These are phyloP conservation scores for Melolontha melolontha DNA, from an alignment of 2,888 invertebrate genomes.

Conservation along the genomic window DNA sequence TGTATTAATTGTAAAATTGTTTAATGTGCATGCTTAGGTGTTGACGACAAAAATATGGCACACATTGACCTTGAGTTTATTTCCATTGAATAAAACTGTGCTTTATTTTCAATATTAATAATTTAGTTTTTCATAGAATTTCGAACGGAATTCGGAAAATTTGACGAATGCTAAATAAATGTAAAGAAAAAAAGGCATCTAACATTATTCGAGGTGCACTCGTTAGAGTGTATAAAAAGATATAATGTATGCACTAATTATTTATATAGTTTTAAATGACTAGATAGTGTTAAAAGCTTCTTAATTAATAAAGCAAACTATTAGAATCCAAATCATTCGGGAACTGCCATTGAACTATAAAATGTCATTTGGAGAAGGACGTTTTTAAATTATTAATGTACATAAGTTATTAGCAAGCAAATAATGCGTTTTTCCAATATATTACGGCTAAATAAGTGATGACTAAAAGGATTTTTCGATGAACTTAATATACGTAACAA, in stretches of 20 bases:
- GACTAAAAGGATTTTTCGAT: slow-evolving; percentile 34
- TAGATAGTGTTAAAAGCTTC: slow-evolving; percentile 8
- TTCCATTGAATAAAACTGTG: no score
- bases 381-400: slow-evolving; percentile 20
- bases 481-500: slow-evolving; percentile 8
- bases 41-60: no score
- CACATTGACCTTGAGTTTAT: no score
- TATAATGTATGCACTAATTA: slow-evolving; percentile 21
- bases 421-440: slow-evolving; percentile 28
- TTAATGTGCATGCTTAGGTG: no score
- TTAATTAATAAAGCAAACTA: slow-evolving; percentile 10
- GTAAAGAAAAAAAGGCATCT: no score
- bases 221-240: not conserved
- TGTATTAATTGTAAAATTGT: slow-evolving; percentile 2
- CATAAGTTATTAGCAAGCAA: slow-evolving; percentile 10
- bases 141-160: no score
- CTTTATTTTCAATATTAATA: no score
- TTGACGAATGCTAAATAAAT: no score
- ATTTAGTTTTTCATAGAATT: no score
- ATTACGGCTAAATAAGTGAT: slow-evolving; percentile 11
- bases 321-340: not conserved
- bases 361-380: slow-evolving; percentile 2
- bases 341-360: slow-evolving; percentile 9
- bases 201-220: slow-evolving; percentile 12
- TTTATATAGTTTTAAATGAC: not conserved